Conservation (phyloP, 2,113 vertebrate species). For the Datnioides undecimradiatus region DNA sequence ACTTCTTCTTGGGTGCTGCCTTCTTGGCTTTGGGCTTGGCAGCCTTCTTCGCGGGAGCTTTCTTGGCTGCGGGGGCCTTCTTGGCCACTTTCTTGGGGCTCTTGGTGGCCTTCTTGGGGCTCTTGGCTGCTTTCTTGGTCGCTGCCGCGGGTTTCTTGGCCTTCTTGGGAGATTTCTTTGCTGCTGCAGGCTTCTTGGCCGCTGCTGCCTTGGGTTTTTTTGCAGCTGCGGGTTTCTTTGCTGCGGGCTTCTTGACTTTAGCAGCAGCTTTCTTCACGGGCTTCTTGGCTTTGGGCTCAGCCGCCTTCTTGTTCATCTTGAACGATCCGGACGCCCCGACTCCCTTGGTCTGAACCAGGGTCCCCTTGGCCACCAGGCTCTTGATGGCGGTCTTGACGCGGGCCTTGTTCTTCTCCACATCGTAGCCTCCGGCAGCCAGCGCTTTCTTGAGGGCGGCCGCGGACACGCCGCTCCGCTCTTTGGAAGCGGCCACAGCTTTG, state of each 20-base stretch:
- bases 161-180: slow-evolving; percentile 19
- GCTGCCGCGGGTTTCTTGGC: slow-evolving; percentile 3
- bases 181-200: slow-evolving; percentile 5
- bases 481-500: neutral
- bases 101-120: slow-evolving; percentile 8
- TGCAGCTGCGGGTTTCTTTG: slow-evolving; percentile 3
- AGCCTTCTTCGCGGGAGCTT: neutral
- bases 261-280: neutral
- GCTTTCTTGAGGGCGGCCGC: neutral
- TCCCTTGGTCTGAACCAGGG: slow-evolving; percentile 9
- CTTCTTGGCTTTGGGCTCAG: neutral
- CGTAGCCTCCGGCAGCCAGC: neutral
- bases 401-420: slow-evolving; percentile 5
- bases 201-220: slow-evolving; percentile 13
- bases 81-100: slow-evolving; percentile 28
- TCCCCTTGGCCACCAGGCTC: slow-evolving; percentile 16
- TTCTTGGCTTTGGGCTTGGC: slow-evolving; percentile 32
- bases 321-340: slow-evolving; percentile 31
- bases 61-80: slow-evolving; percentile 15
- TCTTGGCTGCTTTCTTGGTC: slow-evolving; percentile 6
- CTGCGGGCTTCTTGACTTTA: slow-evolving; percentile 26
- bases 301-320: slow-evolving; percentile 29
- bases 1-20: slow-evolving; percentile 58
- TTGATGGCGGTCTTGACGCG: slow-evolving; percentile 14
- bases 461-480: neutral